Base-by-base conservation (phyloP, 1,140 invertebrate species). In the Anastrepha obliqua region DNA sequence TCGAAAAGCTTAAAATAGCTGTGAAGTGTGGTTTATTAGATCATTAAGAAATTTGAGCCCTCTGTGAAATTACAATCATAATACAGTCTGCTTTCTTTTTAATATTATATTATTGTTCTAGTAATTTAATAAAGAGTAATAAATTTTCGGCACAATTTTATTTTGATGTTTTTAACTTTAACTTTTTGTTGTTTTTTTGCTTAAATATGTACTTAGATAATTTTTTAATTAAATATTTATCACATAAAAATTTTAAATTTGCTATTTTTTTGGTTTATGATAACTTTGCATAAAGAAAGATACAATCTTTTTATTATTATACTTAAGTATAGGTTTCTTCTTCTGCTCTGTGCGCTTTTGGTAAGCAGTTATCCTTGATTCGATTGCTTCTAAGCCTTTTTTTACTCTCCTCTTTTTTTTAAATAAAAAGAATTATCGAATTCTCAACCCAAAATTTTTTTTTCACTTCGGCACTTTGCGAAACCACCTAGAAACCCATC, bases 401-500 rank as follows among this genome's bases (percentile, higher is more conserved):
- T n/a, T 9, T 17, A 62, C 4, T 62, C n/a, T 62, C 4, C 60
- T 62, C 11, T 55, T 55, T 11, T 55, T 55, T 29, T 11, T 55
- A 55, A 55, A 29, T 55, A 55, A 3, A 55, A 55, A 55, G 6
- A 55, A 55, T 29, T 8, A 55, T 55, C 1, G 51, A 55, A 11
- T 55, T 55, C 51, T 55, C 51, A 55, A 55, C 6, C 6, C 51
- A 8, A 9, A 6, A 55, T 3, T 8, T 55, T 55, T 55, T 55
- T 55, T 11, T 2, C 11, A 55, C 51, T 1, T 55, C 51, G 51
- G 6, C 51, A 55, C 29, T 29, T 29, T 29, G 29, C 29, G 29
- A 55, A 55, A 55, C 51, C 11, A 55, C 47, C 89, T 89, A 93
- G 88, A 96, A 93, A 42, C 97, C 97, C 87, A 94, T 95, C 6